phyloP scores from a whole-genome alignment of 2,797 vertebrate genomes.

The Tragopan temminckii region DNA sequence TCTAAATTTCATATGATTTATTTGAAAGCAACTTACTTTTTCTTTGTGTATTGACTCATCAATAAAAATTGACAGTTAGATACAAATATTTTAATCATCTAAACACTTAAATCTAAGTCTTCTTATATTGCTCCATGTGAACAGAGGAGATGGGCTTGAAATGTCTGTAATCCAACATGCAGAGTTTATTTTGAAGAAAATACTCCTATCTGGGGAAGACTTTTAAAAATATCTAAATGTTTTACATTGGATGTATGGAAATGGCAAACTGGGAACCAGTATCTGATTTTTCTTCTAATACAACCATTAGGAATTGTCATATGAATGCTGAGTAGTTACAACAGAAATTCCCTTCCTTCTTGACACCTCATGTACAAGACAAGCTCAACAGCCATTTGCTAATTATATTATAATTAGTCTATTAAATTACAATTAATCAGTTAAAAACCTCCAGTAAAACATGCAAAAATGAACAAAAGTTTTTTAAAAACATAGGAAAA shows the following conservation, averaged over 20 bases:
- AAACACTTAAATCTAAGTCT: neutral
- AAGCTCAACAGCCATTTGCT: neutral
- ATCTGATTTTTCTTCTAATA: neutral
- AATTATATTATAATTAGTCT: neutral
- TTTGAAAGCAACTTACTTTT: neutral
- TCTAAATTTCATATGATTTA: neutral
- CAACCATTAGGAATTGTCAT: neutral
- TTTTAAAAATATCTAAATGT: neutral
- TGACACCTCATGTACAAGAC: accelerated
- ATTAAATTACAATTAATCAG: neutral
- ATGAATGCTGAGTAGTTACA: neutral
- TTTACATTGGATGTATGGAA: accelerated
- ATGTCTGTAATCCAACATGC: neutral
- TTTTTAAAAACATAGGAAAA: too few species aligned
- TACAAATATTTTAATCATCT: neutral
- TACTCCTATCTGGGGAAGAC: neutral
- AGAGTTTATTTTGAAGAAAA: neutral
- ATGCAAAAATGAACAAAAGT: neutral
- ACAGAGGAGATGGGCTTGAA: neutral
- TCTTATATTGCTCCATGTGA: neutral
- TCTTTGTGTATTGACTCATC: neutral
- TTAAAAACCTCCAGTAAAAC: neutral
- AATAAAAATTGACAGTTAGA: neutral
- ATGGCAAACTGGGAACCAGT: neutral
- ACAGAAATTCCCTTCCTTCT: neutral